Conservation (phyloP, 2,797 vertebrate genomes). For the Microctenopoma steveboyesi region DNA sequence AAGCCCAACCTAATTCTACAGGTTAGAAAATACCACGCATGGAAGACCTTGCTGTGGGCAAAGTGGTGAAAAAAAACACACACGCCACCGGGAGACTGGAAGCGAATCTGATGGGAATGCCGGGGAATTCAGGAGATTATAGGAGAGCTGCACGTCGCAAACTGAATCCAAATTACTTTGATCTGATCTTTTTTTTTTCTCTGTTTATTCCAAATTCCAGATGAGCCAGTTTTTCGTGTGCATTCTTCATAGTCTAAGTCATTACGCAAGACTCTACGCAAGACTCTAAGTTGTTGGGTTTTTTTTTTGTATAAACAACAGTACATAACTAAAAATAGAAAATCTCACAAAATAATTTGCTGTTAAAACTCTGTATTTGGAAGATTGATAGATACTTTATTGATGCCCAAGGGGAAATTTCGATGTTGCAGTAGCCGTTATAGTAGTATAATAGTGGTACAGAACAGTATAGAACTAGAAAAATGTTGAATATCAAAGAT, state of each 20-base stretch:
- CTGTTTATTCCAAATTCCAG: constrained; percentile 11
- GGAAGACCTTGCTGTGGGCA: constrained; percentile 27
- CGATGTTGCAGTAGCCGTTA: no score
- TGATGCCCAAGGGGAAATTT: no score
- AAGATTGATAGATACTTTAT: neutral
- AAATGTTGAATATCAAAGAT: no score
- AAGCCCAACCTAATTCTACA: constrained; percentile 23
- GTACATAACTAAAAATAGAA: neutral
- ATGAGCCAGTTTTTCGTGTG: neutral
- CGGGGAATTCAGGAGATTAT: constrained; percentile 4
- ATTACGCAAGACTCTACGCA: neutral
- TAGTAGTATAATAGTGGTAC: no score
- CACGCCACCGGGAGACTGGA: neutral
- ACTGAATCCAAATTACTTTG: constrained; percentile 33
- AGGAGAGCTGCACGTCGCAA: neutral
- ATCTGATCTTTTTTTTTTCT: constrained; percentile 32
- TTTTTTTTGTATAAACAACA: constrained; percentile 12
- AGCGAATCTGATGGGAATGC: constrained; percentile 18
- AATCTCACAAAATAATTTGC: neutral
- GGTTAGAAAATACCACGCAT: constrained; percentile 33
- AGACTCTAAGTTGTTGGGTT: neutral
- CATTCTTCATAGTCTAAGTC: neutral
- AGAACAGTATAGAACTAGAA: no score
- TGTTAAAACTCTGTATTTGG: neutral
- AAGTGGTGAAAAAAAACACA: constrained; percentile 5